A percentile compares a stretch with the other conserved stretches of the same genome.
Conservation (phyloP, 92 coral and sea anemone species). For the Porites divaricata region DNA sequence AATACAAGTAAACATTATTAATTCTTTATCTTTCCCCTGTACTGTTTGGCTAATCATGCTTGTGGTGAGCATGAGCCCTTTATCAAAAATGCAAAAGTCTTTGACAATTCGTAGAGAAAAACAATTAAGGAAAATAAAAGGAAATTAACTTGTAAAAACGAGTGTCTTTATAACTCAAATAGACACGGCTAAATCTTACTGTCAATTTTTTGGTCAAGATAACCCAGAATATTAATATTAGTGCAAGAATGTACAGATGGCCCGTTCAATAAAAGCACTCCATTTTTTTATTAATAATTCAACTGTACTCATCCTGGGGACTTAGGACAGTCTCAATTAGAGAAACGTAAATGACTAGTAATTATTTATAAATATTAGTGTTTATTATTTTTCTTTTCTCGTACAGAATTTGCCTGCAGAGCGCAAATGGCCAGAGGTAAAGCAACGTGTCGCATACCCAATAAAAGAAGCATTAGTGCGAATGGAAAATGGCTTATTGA, state of each 20-base stretch:
- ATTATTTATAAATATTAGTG: conserved; percentile 8
- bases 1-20: not conserved
- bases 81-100: not conserved
- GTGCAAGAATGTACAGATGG: not conserved
- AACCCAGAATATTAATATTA: not conserved
- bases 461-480: conserved; percentile 61
- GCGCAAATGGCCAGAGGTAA: conserved; percentile 76
- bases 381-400: conserved; percentile 6
- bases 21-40: not conserved
- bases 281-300: not conserved
- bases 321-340: not conserved
- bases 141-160: conserved; percentile 6
- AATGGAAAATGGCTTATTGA: conserved; percentile 59
- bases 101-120: not conserved
- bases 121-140: conserved; percentile 6
- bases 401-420: conserved; percentile 74
- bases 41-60: not conserved
- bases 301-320: not conserved
- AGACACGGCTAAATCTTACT: conserved; percentile 20
- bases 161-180: conserved; percentile 13
- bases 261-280: not conserved
- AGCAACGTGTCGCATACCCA: conserved; percentile 67
- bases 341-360: conserved; percentile 7
- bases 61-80: not conserved
- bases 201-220: not conserved